A percentile compares a stretch with the other conserved stretches of the same genome.
Conservation (phyloP, 2,113 vertebrate species). For the Phoenicopterus ruber region DNA sequence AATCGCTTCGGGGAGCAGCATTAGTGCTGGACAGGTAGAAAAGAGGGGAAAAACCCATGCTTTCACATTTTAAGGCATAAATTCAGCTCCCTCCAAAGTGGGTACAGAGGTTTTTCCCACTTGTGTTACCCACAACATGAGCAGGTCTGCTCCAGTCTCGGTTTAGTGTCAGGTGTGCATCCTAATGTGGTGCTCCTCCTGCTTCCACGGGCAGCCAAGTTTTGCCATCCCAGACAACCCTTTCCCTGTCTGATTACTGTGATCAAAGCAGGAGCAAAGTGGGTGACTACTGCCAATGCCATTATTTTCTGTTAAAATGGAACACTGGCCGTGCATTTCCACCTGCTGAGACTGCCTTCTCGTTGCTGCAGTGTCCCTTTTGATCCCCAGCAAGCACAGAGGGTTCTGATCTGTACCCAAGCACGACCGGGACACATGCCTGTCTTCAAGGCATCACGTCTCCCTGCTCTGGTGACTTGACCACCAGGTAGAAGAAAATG, state of each 20-base stretch:
- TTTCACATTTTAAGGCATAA: not conserved
- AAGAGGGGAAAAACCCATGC: not conserved
- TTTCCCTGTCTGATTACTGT: not conserved
- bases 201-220: not conserved
- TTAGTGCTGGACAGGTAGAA: not conserved
- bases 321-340: not conserved
- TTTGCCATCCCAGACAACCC: not conserved
- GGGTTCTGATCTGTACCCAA: not conserved
- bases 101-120: not conserved
- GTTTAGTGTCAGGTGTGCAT: not conserved
- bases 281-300: not conserved
- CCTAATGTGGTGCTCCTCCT: not conserved
- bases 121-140: not conserved
- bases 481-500: not conserved
- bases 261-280: not conserved
- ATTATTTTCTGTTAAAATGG: not conserved
- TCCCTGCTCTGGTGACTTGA: not conserved
- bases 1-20: accelerated
- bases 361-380: not conserved
- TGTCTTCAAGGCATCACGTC: not conserved
- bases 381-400: not conserved
- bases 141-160: not conserved
- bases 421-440: accelerated
- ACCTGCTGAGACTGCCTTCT: not conserved
- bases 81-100: not conserved